These are phyloP conservation scores for Theonella swinhoei DNA, from an alignment of 37 sponge, comb jelly and placozoan species.

Conservation along the genomic window DNA sequence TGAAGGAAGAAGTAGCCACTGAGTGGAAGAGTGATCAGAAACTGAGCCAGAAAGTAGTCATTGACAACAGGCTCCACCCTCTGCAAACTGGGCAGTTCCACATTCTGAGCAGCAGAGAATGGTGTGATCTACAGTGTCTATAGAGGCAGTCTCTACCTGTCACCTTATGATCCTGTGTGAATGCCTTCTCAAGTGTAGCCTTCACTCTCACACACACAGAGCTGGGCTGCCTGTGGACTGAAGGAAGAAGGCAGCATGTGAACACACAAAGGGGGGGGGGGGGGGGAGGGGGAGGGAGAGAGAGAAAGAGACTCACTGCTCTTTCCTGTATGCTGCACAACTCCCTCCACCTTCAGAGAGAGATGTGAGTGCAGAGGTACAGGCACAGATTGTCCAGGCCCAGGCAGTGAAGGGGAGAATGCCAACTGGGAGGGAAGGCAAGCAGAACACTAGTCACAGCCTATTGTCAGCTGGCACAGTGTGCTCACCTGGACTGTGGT, in stretches of 20 bases:
- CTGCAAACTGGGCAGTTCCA: conserved; percentile 16
- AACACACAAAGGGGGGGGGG: not conserved
- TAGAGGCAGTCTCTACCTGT: not conserved
- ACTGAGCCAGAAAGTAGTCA: conserved; percentile 68
- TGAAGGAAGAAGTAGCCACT: conserved; percentile 48
- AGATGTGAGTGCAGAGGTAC: conserved; percentile 46
- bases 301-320: conserved; percentile 4
- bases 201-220: conserved; percentile 44
- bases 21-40: conserved; percentile 49
- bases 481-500: conserved; percentile 63
- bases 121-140: not conserved
- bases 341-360: conserved; percentile 72
- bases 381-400: conserved; percentile 33
- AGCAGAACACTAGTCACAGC: too few relatives aligned
- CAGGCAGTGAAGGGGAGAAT: conserved; percentile 48
- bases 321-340: conserved; percentile 58
- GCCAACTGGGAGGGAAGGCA: conserved; percentile 39
- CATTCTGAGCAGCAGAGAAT: not conserved
- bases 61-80: conserved; percentile 40
- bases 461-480: too few relatives aligned
- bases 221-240: conserved; percentile 24
- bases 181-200: conserved; percentile 48
- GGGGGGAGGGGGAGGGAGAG: not conserved
- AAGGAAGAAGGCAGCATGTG: not conserved
- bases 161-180: conserved; percentile 31